phyloP scores from a whole-genome alignment of 2,797 vertebrate species.

The Rhinogobio ventralis region DNA sequence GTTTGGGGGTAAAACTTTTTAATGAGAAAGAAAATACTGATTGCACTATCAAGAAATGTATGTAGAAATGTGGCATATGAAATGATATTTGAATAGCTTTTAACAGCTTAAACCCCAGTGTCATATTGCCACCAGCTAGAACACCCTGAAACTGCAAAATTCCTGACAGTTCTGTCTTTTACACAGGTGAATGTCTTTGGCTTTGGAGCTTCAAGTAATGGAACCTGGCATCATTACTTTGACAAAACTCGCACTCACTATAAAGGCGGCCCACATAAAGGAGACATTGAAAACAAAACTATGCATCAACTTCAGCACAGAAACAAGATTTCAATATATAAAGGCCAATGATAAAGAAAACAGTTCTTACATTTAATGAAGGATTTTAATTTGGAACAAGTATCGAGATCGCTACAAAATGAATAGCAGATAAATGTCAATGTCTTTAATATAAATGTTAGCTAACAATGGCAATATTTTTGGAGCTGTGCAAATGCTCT shows the following conservation, averaged over 20 bases:
- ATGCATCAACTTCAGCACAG: constrained; percentile 15
- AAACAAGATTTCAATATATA: constrained; percentile 37
- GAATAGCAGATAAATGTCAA: not conserved
- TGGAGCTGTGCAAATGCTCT: not conserved
- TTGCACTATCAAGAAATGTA: not conserved
- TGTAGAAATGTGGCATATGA: too few species aligned
- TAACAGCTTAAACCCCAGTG: not conserved
- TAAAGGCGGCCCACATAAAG: constrained; percentile 35
- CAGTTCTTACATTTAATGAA: too few species aligned
- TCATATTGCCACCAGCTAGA: not conserved
- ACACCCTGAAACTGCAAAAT: not conserved
- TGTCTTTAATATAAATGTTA: not conserved
- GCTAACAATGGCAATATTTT: not conserved
- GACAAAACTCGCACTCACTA: constrained; percentile 10
- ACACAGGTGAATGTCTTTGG: constrained; percentile 42
- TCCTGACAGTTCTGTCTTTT: not conserved
- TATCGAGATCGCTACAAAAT: not conserved
- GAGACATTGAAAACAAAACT: constrained; percentile 42
- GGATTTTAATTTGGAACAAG: not conserved
- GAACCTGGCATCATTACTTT: constrained; percentile 40
- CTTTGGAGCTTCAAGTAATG: constrained; percentile 26
- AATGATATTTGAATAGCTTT: too few species aligned
- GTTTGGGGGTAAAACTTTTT: not conserved
- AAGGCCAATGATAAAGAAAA: not conserved
- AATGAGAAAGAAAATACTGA: not conserved